Evolutionary conservation across 2,888 invertebrate genomes (phyloP).

Genomic region (Autographa pulchrina): DNA sequence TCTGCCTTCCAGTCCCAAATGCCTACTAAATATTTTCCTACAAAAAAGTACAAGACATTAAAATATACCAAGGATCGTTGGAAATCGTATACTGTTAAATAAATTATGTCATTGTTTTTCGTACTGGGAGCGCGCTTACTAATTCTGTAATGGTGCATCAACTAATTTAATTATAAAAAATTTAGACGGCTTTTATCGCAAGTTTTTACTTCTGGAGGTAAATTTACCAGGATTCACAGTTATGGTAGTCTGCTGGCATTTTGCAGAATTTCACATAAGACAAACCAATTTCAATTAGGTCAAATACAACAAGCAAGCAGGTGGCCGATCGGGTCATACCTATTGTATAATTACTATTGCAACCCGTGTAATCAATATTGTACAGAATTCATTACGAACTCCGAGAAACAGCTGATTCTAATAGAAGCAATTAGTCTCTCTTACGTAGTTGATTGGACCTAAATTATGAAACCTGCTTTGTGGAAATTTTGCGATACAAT

Average conservation of each 20-base stretch:
- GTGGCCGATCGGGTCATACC: background rate
- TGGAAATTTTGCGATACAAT: too few relatives aligned
- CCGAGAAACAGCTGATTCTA: background rate
- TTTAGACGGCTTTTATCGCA: too few relatives aligned
- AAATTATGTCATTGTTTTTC: background rate
- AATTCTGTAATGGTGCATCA: too few relatives aligned
- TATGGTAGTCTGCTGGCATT: too few relatives aligned
- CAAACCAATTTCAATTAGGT: background rate
- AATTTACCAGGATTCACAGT: too few relatives aligned
- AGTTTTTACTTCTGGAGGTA: too few relatives aligned
- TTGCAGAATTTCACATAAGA: too few relatives aligned
- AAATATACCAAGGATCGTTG: background rate
- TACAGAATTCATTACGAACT: background rate
- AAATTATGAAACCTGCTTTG: background rate
- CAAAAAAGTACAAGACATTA: background rate
- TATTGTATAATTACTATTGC: background rate
- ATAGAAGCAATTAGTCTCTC: background rate
- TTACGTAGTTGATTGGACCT: background rate
- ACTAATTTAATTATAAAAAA: too few relatives aligned
- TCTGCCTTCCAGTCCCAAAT: background rate
- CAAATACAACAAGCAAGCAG: background rate
- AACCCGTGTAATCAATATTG: background rate
- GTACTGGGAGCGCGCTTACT: background rate
- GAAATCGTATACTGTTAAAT: background rate
- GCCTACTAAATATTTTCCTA: slow-evolving; percentile 4